These are phyloP conservation scores for Paracentrotus lividus DNA, from an alignment of 53 echinoderm and acorn worm species.

Conservation along the genomic window DNA sequence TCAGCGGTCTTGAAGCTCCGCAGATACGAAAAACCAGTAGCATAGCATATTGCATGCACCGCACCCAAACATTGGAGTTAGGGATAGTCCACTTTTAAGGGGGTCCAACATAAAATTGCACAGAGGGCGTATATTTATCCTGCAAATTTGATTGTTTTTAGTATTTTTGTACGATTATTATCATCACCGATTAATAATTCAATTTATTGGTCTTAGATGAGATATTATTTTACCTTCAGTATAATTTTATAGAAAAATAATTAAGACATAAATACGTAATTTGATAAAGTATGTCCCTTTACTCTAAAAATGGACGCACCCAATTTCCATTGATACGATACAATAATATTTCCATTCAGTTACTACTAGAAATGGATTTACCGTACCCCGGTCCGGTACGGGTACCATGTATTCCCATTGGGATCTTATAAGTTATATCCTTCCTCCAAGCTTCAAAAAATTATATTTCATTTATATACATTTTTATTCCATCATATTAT, in stretches of 20 bases:
- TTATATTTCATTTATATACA: no score
- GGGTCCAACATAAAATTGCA: neutral
- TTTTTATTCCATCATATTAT: no score
- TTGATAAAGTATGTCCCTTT: neutral
- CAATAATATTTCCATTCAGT: neutral
- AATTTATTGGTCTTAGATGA: neutral
- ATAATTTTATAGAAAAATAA: neutral
- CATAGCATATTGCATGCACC: neutral
- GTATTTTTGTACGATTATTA: neutral
- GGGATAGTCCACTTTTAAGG: constrained; percentile 50
- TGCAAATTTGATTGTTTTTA: neutral
- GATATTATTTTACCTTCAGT: neutral
- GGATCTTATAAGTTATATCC: no score
- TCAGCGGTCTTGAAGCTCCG: no score
- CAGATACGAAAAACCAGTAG: neutral
- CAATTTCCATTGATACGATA: constrained; percentile 46
- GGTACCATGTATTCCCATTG: no score
- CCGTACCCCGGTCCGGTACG: no score
- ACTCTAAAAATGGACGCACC: neutral
- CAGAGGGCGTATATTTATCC: neutral
- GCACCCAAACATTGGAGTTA: constrained; percentile 65
- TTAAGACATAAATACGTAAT: neutral
- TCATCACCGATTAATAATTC: neutral
- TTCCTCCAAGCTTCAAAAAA: no score
- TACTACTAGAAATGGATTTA: neutral